phyloP scores from a whole-genome alignment of 2,888 invertebrate species.

The Melanostoma scalare region DNA sequence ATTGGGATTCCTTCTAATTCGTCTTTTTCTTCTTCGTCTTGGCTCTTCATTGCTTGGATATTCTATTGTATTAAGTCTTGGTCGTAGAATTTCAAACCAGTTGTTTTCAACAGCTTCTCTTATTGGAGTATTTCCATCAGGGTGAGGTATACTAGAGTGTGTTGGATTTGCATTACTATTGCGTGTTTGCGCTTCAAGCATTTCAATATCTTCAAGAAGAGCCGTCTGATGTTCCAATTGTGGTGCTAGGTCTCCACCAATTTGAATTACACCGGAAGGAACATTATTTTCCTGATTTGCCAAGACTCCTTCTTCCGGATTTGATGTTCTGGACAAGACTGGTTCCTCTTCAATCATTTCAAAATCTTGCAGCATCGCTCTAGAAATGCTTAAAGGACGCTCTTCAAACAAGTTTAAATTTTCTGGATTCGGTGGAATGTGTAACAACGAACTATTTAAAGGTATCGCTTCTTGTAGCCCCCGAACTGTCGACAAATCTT shows the following conservation, averaged over 20 bases:
- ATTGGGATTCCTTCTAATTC: not conserved
- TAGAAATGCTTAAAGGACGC: not conserved
- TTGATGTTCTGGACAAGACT: not conserved
- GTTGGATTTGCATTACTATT: no score
- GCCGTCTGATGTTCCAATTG: no score
- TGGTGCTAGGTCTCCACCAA: no score
- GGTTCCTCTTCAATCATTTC: constrained; percentile 9
- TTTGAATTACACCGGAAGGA: no score
- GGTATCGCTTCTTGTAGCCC: not conserved
- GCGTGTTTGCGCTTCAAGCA: not conserved
- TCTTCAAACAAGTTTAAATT: not conserved
- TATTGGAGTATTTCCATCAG: not conserved
- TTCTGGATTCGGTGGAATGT: not conserved
- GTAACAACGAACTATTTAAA: constrained; percentile 6
- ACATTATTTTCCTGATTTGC: not conserved
- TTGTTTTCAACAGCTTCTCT: not conserved
- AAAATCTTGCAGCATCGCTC: constrained; percentile 2
- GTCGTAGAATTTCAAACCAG: constrained; percentile 59
- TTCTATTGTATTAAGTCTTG: constrained; percentile 16
- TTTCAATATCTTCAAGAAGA: not conserved
- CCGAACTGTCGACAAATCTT: not conserved
- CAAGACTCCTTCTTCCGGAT: not conserved
- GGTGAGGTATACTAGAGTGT: no score
- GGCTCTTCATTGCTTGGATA: constrained; percentile 23
- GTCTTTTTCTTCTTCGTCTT: constrained; percentile 21